Evolutionary conservation across 2,888 invertebrate genomes (phyloP).

Genomic region (Dynastes tityus): DNA sequence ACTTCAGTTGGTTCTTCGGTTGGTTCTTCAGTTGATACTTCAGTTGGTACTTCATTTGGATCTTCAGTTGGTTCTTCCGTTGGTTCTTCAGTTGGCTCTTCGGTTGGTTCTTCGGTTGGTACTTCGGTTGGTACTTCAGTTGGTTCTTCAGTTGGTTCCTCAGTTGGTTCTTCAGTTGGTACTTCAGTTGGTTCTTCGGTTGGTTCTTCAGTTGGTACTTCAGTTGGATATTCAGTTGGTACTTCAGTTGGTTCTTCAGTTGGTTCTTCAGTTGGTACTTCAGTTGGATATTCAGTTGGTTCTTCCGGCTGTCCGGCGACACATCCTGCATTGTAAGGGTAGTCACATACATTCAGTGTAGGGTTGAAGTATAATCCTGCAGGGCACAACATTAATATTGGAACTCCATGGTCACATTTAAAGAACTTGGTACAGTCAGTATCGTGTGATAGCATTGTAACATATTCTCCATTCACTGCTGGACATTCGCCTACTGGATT

Average conservation of each 20-base stretch:
- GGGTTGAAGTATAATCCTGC: conserved; percentile 40
- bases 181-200: background rate
- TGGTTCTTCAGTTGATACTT: background rate
- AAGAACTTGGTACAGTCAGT: conserved; percentile 31
- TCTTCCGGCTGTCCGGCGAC: background rate
- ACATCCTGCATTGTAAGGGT: conserved; percentile 34
- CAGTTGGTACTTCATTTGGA: background rate
- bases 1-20: background rate
- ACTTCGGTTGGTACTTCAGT: background rate
- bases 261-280: background rate
- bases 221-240: background rate
- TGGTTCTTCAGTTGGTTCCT: background rate
- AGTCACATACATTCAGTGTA: conserved; percentile 31
- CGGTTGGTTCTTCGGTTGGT: background rate
- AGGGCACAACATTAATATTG: conserved; percentile 16
- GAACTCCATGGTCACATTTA: conserved; percentile 28
- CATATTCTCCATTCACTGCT: background rate
- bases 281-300: background rate
- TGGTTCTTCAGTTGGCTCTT: background rate
- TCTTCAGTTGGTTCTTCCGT: background rate
- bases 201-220: background rate
- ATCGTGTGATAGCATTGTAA: background rate
- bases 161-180: background rate
- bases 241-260: background rate
- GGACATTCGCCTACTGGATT: conserved; percentile 13